Base-by-base conservation (phyloP, 1,140 invertebrate genomes). In the Caenorhabditis brenneri region DNA sequence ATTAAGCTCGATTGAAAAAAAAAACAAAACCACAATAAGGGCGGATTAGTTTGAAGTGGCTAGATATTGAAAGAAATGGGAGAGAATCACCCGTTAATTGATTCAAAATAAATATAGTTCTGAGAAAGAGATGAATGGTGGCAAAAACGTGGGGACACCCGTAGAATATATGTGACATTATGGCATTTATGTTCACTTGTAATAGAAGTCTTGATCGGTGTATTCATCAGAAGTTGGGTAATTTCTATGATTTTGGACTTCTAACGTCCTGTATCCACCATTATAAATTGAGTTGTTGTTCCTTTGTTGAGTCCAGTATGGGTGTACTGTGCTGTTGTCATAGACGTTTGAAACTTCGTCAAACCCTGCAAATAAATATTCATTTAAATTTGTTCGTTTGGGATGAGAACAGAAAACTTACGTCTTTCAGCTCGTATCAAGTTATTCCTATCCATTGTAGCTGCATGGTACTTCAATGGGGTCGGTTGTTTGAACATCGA, bases 331-430 rank as follows among this genome's bases (percentile, higher is more conserved):
- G 79, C 69, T 80, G 27, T 51, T 74, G 82, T 83, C 82, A 24
- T 83, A 83, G 29, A 83, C 69, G 24, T 80, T 65, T 9, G 82
- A 83, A 22, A 83, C 36, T 42, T 83, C 82, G 27, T 83, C 82
- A 22, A 74, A 80, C 27, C 82, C 82, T 83, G 19, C 29, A 83
- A 79, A 10, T 22, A 7, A 29, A 15, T 24, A 12, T 65, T 36
- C 12, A 4, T n/a, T 36, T 0, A n/a, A 80, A 16, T 19, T 16
- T 65, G 12, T 65, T 36, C 31, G 1, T 6, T 46, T 2, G 24
- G 36, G 36, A 33, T 0, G 29, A 36, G 19, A 65, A 42, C 39
- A 42, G 5, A 5, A 15, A 65, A 48, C 65, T 29, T 9, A 79
- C 82, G 36, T 83, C 74, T 83, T 9, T 51, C 42, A 39, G 42